Evolutionary conservation across 2,888 invertebrate genomes (phyloP).

Genomic region (Morpho deidamia): DNA sequence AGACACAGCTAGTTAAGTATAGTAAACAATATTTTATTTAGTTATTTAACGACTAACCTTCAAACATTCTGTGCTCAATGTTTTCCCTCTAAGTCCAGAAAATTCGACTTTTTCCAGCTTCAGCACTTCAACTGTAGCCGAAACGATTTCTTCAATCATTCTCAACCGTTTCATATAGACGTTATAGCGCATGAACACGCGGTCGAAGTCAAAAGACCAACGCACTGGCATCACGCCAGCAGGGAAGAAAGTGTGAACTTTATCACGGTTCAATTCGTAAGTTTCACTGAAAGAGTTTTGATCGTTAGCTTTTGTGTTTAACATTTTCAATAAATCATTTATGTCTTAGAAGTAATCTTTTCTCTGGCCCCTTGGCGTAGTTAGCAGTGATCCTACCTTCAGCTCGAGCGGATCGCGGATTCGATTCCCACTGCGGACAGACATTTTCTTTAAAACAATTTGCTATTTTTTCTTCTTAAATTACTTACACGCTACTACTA

Average conservation of each 20-base stretch:
- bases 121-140: constrained; percentile 87
- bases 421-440: too few species aligned
- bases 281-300: constrained; percentile 51
- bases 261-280: constrained; percentile 74
- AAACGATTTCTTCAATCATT: constrained; percentile 83
- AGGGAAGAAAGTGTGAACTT: constrained; percentile 75
- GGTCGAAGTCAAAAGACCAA: constrained; percentile 87
- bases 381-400: too few species aligned
- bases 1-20: too few species aligned
- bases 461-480: too few species aligned
- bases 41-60: constrained; percentile 37
- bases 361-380: too few species aligned
- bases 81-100: constrained; percentile 82
- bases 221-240: constrained; percentile 77
- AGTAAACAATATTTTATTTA: too few species aligned
- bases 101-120: constrained; percentile 93
- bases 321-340: too few species aligned
- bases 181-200: constrained; percentile 83
- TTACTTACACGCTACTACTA: too few species aligned
- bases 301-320: background rate
- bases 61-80: constrained; percentile 73
- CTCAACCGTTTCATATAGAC: constrained; percentile 80
- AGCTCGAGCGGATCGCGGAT: too few species aligned
- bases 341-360: too few species aligned
- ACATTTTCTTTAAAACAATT: too few species aligned